These are phyloP conservation scores for Metridium senile DNA, from an alignment of 92 coral and sea anemone genomes.

Conservation along the genomic window DNA sequence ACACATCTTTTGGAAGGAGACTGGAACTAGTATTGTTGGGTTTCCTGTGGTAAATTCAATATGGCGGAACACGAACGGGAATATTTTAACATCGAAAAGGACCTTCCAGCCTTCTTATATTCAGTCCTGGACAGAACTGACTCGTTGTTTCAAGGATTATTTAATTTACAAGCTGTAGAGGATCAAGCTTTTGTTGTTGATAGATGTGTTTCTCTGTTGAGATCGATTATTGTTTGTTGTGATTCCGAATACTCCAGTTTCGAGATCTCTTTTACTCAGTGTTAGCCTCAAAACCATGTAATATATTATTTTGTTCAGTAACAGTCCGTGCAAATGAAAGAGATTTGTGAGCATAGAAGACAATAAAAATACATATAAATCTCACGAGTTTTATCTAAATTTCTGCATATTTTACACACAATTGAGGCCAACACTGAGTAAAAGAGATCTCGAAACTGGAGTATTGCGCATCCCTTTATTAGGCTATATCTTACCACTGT, in stretches of 20 bases:
- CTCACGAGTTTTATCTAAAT: too few relatives aligned
- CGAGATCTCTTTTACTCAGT: too few relatives aligned
- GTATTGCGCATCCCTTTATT: not conserved
- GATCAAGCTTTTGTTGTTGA: not conserved
- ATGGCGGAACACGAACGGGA: not conserved
- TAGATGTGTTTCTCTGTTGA: not conserved
- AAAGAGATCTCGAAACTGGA: too few relatives aligned
- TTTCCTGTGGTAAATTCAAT: not conserved
- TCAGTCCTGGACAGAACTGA: not conserved
- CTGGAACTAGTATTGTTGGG: not conserved
- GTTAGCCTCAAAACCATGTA: too few relatives aligned
- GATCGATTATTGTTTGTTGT: not conserved
- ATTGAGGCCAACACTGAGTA: too few relatives aligned
- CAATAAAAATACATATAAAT: too few relatives aligned
- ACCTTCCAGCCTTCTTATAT: not conserved
- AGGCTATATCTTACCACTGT: slow-evolving; percentile 4
- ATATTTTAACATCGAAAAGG: not conserved
- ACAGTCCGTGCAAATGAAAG: too few relatives aligned
- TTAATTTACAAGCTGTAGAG: not conserved
- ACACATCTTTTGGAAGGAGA: not conserved
- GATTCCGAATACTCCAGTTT: not conserved
- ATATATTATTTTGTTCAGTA: too few relatives aligned
- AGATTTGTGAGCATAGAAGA: too few relatives aligned
- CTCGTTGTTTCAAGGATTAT: not conserved
- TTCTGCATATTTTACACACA: too few relatives aligned